Conservation (phyloP, 2,113 vertebrate species). For the Chinchilla lanigera region DNA sequence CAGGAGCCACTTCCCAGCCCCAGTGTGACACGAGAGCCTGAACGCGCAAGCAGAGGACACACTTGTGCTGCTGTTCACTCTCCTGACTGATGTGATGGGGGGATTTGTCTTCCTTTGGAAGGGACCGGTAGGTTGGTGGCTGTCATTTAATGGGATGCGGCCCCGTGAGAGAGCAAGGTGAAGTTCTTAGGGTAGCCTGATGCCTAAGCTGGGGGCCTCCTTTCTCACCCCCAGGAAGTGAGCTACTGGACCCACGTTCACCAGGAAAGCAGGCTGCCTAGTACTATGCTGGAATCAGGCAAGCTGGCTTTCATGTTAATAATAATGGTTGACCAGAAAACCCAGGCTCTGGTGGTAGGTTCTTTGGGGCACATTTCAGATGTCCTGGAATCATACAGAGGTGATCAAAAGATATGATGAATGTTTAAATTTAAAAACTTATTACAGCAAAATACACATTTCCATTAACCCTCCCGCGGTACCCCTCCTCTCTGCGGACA, state of each 20-base stretch:
- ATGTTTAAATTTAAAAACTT: not conserved
- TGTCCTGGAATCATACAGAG: not conserved
- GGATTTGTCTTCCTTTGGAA: not conserved
- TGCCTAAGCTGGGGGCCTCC: too few species aligned
- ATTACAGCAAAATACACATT: not conserved
- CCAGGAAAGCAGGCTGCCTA: not conserved
- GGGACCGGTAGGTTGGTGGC: not conserved
- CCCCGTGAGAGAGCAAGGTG: fast-evolving
- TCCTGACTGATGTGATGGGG: not conserved
- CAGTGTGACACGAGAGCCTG: not conserved
- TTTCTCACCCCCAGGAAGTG: not conserved
- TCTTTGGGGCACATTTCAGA: not conserved
- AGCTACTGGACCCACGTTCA: not conserved
- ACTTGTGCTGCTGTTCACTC: fast-evolving
- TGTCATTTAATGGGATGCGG: not conserved
- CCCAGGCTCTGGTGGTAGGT: too few species aligned
- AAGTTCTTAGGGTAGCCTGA: not conserved
- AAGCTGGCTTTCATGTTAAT: not conserved
- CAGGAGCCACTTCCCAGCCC: not conserved
- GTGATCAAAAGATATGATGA: not conserved
- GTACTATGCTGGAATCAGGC: fast-evolving
- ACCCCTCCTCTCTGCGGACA: not conserved
- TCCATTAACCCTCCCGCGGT: not conserved
- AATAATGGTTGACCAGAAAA: not conserved
- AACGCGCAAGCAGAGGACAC: not conserved